Evolutionary conservation across 1,140 invertebrate species (phyloP), one percentile per base, ranked within the genome.

Genomic region (Harpegnathos saltator): DNA sequence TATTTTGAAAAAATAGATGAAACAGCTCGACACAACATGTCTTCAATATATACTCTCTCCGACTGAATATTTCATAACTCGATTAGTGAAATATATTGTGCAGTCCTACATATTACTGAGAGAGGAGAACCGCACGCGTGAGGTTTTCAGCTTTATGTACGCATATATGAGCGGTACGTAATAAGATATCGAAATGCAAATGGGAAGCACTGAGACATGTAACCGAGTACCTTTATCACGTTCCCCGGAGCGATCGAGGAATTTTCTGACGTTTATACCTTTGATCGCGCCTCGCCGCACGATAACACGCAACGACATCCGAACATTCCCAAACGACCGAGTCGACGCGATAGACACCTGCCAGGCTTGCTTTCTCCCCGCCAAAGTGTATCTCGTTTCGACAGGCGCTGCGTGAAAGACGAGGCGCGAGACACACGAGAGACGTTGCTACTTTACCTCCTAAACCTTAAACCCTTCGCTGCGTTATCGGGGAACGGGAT

Each of bases 401-500:
- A 68, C 33, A 80, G 52, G 38, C 65, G 29, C 3, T 22, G 29
- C 29, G 29, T 26, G 44, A 19, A 58, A 61, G 69, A 48, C 14
- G 38, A 72, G 54, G 15, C 11, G 74, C 56, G 77, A 56, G 81
- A 66, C 38, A 44, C 38, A 44, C 56, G 54, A 33, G 69, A 80
- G 63, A 58, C 48, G 50, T 44, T 44, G 38, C 38, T 1, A 29
- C 12, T 12, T 24, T 29, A 33, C 44, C 33, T 19, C 24, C 24
- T 85, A 81, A 85, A 89, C 56, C 77, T 77, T 80, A 89, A 86
- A 87, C 56, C 68, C 19, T 9, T 26, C 33, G 74, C 62, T 78
- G 69, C 84, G 83, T 91, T 83, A 85, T 82, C 82, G 69, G 69
- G 65, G 85, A 88, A 87, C 78, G 66, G 89, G 88, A 89, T 89